Evolutionary conservation across 2,888 invertebrate species (phyloP).

Genomic region (Leptarthrus brevirostris): DNA sequence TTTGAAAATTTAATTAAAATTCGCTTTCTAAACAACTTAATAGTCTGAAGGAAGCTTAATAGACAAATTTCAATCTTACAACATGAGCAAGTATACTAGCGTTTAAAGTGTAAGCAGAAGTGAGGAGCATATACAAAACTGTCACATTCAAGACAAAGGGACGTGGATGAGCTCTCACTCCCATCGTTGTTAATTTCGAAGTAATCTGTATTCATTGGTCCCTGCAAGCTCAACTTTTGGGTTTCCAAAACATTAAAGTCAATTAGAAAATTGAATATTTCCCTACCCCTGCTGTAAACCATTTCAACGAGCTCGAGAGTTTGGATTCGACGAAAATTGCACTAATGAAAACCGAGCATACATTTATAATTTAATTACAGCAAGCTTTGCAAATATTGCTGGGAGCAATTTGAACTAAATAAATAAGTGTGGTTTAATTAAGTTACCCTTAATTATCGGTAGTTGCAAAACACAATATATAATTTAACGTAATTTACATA

Average conservation of each 20-base stretch:
- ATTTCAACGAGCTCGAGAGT: not conserved
- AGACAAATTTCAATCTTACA: conserved; percentile 57
- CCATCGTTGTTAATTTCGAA: conserved; percentile 33
- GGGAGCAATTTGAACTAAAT: too few species aligned
- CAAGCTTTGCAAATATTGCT: too few species aligned
- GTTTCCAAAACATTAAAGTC: not conserved
- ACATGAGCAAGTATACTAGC: conserved; percentile 37
- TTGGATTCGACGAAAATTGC: not conserved
- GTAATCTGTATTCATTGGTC: conserved; percentile 33
- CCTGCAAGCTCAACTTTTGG: conserved; percentile 9
- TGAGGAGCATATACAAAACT: too few species aligned
- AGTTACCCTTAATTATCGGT: too few species aligned
- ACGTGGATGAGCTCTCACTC: too few species aligned
- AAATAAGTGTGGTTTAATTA: too few species aligned
- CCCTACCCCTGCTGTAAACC: not conserved
- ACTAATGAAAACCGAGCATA: not conserved
- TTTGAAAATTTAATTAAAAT: conserved; percentile 60
- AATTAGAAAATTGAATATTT: not conserved
- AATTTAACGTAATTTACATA: too few species aligned
- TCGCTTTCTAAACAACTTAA: conserved; percentile 57
- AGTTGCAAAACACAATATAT: too few species aligned
- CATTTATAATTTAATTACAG: not conserved
- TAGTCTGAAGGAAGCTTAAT: conserved; percentile 58
- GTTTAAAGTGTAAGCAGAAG: too few species aligned
- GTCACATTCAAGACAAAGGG: too few species aligned